Percentiles rank a stretch among this genome's conserved stretches.
Evolutionary conservation across 2,888 invertebrate genomes (phyloP).

Genomic region (Caenorhabditis wallacei): DNA sequence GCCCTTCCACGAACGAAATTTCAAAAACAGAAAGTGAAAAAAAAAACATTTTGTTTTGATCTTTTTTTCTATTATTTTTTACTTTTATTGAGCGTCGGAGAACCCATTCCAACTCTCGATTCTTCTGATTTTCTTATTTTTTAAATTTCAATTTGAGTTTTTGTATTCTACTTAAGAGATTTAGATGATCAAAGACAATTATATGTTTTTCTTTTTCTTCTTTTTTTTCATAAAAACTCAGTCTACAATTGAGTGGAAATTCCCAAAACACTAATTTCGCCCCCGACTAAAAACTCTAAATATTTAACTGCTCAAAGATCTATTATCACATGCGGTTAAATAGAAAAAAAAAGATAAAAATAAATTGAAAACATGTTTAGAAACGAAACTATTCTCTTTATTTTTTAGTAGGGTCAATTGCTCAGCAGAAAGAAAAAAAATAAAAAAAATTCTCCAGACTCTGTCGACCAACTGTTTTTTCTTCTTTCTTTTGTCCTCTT

Average conservation of each 20-base stretch:
- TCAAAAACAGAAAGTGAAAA: constrained; percentile 21
- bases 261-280: constrained; percentile 7
- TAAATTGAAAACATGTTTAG: not conserved
- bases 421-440: no score
- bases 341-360: not conserved
- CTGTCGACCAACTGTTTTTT: constrained; percentile 38
- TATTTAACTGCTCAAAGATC: constrained; percentile 21
- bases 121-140: not conserved
- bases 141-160: not conserved
- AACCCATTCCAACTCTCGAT: not conserved
- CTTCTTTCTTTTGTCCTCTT: not conserved
- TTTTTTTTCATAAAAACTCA: not conserved
- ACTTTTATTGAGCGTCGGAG: not conserved
- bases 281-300: not conserved
- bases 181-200: not conserved
- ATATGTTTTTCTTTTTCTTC: not conserved
- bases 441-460: not conserved
- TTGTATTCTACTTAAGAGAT: not conserved
- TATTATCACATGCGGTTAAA: not conserved
- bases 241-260: not conserved
- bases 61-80: constrained; percentile 3
- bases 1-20: constrained; percentile 18
- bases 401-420: constrained; percentile 10
- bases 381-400: not conserved
- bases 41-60: constrained; percentile 12